phyloP scores from a whole-genome alignment of 2,797 vertebrate genomes.

The Neosalanx taihuensis region DNA sequence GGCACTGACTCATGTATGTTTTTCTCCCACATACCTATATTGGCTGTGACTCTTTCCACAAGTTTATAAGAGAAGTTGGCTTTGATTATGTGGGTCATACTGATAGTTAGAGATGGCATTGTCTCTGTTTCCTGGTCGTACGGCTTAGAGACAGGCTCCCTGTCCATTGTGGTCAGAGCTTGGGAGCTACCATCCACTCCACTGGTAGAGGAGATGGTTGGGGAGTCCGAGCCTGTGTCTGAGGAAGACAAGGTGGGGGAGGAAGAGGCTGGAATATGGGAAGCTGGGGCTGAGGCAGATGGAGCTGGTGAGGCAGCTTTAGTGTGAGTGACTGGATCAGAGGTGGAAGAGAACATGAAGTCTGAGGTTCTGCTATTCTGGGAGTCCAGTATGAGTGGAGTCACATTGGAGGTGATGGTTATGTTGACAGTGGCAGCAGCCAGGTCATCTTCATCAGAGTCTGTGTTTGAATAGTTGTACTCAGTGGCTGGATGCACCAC shows the following conservation, averaged over 20 bases:
- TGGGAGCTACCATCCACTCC: not conserved
- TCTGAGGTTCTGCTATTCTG: not conserved
- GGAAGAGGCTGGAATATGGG: not conserved
- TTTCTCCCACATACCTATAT: conserved; percentile 40
- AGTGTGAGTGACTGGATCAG: accelerated
- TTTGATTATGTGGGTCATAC: not conserved
- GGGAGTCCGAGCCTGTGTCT: not conserved
- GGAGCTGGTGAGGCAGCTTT: accelerated
- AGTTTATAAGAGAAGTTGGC: not conserved
- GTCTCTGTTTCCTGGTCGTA: not conserved
- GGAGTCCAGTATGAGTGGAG: not conserved
- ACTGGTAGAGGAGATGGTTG: not conserved
- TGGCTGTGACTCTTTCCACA: not conserved
- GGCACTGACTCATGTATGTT: not conserved
- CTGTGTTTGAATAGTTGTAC: conserved; percentile 57
- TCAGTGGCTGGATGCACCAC: conserved; percentile 67
- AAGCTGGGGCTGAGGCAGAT: not conserved
- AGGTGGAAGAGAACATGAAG: conserved; percentile 12
- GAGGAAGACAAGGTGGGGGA: not conserved
- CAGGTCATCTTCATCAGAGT: conserved; percentile 22
- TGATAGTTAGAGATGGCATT: not conserved
- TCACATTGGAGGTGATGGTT: conserved; percentile 5
- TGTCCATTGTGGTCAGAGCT: not conserved
- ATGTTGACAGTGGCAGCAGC: not conserved
- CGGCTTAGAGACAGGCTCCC: not conserved